phyloP scores from a whole-genome alignment of 2,113 vertebrate species.

The Galemys pyrenaicus region DNA sequence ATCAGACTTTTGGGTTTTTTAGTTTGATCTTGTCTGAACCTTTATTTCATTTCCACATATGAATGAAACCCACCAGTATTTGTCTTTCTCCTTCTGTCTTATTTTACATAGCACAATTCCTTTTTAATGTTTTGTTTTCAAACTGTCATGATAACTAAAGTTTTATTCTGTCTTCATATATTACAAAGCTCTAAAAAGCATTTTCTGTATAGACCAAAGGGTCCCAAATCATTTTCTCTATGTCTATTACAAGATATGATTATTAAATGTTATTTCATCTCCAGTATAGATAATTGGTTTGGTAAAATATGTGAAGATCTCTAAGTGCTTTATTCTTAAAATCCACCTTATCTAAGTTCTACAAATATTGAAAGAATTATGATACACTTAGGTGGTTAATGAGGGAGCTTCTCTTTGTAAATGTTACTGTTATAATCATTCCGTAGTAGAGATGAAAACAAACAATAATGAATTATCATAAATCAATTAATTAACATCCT shows the following conservation, averaged over 20 bases:
- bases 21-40: too few relatives aligned
- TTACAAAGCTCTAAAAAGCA: not conserved
- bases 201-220: not conserved
- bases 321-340: not conserved
- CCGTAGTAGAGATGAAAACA: slow-evolving; percentile 61
- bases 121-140: not conserved
- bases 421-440: not conserved
- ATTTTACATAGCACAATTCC: not conserved
- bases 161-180: not conserved
- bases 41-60: too few relatives aligned
- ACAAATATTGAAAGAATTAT: not conserved
- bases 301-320: not conserved
- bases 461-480: slow-evolving; percentile 55
- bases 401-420: slow-evolving; percentile 1
- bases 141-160: not conserved
- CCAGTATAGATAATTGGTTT: not conserved
- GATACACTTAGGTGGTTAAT: not conserved
- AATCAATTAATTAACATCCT: slow-evolving; percentile 68
- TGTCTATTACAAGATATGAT: not conserved
- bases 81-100: too few relatives aligned
- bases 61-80: too few relatives aligned
- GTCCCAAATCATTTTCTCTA: not conserved
- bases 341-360: not conserved
- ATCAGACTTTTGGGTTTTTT: too few relatives aligned
- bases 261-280: not conserved